Base-by-base conservation (phyloP, 1,140 invertebrate genomes). In the Eumeta japonica region DNA sequence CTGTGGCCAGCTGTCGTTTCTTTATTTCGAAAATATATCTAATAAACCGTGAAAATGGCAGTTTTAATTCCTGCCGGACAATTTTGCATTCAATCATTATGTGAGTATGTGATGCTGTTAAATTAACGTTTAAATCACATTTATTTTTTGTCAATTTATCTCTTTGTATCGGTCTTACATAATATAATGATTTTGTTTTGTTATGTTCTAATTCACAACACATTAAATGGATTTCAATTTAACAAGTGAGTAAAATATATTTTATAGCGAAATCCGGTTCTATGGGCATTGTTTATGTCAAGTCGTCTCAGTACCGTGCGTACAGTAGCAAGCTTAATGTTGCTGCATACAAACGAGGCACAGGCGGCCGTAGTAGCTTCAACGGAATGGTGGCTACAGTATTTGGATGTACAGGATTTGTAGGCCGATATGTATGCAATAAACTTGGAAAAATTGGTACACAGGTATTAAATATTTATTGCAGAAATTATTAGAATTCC, bases 381-480 rank as follows among this genome's bases (percentile, higher is more conserved):
- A 98, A 89, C 77, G 97, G 97, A 0, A 83, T 92, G 41, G 92
- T 98, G 3, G 94, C 90, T 7, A 99, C 97, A n/a, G 86, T 99
- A 2, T 99, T 99, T 76, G 97, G 97, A 18, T 82, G 82, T 27
- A 85, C 81, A 35, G 97, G 97, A 7, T 94, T 94, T 54, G 59
- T 98, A 4, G 97, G 95, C 0, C 71, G 80, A 35, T 84, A 87
- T 77, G 79, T 99, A 11, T 86, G 88, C 52, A 97, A 95, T 58
- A 83, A 84, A 58, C 71, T 99, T 16, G 94, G 93, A 58, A 94
- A 89, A 76, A 83, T 81, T 46, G 91, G 91, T 17, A 83, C 84
- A 2, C 91, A 94, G 81, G 88, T 90, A 54, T 43, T 3, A 14
- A 11, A n/a, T 19, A n/a, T 10, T n/a, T 11, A 29, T 29, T 29